Evolutionary conservation across 2,888 invertebrate species (phyloP).

Genomic region (Aleiodes leptofemur): DNA sequence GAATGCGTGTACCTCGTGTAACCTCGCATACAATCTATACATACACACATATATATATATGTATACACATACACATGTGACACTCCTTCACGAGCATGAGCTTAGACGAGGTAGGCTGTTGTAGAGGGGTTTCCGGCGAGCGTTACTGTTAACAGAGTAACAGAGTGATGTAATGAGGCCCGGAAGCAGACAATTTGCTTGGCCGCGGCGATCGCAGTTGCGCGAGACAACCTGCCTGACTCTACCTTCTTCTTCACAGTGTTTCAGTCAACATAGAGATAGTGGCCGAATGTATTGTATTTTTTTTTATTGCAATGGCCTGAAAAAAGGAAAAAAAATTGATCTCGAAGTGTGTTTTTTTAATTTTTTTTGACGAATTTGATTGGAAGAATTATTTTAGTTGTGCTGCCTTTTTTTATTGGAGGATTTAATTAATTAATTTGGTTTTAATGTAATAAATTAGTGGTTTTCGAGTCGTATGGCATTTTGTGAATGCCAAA

Average conservation of each 20-base stretch:
- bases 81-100: slow-evolving; percentile 56
- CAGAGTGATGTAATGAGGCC: slow-evolving; percentile 76
- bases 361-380: too few relatives aligned
- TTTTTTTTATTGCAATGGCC: neutral
- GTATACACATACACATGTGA: slow-evolving; percentile 25
- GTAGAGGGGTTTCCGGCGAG: slow-evolving; percentile 74
- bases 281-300: slow-evolving; percentile 19
- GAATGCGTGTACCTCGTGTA: slow-evolving; percentile 24
- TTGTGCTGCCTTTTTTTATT: too few relatives aligned
- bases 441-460: neutral
- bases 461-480: neutral
- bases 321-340: neutral
- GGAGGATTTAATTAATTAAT: too few relatives aligned
- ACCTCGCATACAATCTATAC: slow-evolving; percentile 17
- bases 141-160: slow-evolving; percentile 73
- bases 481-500: neutral
- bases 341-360: too few relatives aligned
- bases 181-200: slow-evolving; percentile 76
- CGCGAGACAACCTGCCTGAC: slow-evolving; percentile 73
- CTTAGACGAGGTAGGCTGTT: slow-evolving; percentile 70
- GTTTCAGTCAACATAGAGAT: slow-evolving; percentile 1
- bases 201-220: slow-evolving; percentile 73
- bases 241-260: slow-evolving; percentile 64
- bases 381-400: too few relatives aligned
- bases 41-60: too few relatives aligned